Percentiles rank a stretch among this genome's conserved stretches.
These are phyloP conservation scores for Lamellibrachia luymesi DNA, from an alignment of 1,140 invertebrate species.

Conservation along the genomic window DNA sequence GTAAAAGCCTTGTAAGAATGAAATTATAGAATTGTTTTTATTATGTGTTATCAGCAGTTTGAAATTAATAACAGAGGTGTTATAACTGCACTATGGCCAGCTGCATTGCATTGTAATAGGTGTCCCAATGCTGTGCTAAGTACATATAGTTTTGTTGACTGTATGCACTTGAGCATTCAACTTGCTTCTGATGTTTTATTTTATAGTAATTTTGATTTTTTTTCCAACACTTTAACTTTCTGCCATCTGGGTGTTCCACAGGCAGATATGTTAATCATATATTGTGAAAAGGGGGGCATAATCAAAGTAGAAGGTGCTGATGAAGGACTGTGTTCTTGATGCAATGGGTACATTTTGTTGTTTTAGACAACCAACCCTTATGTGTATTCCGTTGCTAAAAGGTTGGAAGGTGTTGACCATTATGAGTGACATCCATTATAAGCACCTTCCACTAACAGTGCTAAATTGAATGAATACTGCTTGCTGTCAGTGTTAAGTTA, in stretches of 20 bases:
- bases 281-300: background rate
- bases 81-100: background rate
- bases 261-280: background rate
- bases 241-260: background rate
- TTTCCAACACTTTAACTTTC: background rate
- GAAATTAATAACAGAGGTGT: background rate
- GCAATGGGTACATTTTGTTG: background rate
- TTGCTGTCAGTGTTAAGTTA: background rate
- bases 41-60: no score
- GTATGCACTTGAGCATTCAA: background rate
- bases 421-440: background rate
- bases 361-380: background rate
- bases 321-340: background rate
- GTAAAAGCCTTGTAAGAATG: no score
- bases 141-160: background rate
- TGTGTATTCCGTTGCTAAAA: background rate
- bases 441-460: background rate
- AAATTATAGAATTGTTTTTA: no score
- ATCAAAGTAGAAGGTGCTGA: background rate
- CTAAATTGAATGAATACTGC: background rate
- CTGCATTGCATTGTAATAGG: background rate
- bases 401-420: background rate
- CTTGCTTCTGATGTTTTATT: background rate
- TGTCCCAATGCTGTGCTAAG: background rate
- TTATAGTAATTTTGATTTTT: background rate